A percentile compares a stretch with the other conserved stretches of the same genome.
phyloP scores from a whole-genome alignment of 1,140 invertebrate genomes.

The Dreissena polymorpha region DNA sequence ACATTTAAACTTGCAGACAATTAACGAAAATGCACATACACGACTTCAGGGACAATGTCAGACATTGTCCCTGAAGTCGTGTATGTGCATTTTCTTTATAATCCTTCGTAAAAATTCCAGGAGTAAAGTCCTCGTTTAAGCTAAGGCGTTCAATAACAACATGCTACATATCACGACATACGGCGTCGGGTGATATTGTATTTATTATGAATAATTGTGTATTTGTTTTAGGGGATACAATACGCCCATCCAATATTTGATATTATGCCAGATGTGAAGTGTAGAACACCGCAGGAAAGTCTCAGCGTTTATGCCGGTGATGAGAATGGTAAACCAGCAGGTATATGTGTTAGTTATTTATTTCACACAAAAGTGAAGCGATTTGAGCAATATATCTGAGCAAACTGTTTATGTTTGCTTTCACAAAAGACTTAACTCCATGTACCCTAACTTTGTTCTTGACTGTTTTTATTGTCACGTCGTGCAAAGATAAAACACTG shows the following conservation, averaged over 20 bases:
- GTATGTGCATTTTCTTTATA: no score
- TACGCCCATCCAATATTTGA: slow-evolving; percentile 63
- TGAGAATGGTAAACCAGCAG: neutral
- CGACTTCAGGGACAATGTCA: no score
- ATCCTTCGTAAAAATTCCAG: no score
- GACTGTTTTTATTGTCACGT: neutral
- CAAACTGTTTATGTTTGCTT: neutral
- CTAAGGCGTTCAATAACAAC: no score
- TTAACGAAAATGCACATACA: no score
- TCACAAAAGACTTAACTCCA: neutral
- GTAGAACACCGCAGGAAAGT: slow-evolving; percentile 66
- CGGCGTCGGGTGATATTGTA: no score
- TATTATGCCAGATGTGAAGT: slow-evolving; percentile 61
- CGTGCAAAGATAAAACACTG: no score
- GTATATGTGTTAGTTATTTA: neutral
- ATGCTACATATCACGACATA: no score
- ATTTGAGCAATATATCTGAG: neutral
- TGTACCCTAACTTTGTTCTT: neutral
- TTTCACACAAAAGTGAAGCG: neutral
- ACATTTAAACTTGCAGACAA: no score
- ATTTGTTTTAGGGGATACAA: slow-evolving; percentile 22
- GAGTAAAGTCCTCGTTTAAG: no score
- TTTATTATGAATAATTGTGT: neutral
- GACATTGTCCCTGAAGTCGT: no score
- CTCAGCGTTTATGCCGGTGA: slow-evolving; percentile 54